Conservation (phyloP, 2,113 vertebrate species). For the Oxyruncus cristatus region DNA sequence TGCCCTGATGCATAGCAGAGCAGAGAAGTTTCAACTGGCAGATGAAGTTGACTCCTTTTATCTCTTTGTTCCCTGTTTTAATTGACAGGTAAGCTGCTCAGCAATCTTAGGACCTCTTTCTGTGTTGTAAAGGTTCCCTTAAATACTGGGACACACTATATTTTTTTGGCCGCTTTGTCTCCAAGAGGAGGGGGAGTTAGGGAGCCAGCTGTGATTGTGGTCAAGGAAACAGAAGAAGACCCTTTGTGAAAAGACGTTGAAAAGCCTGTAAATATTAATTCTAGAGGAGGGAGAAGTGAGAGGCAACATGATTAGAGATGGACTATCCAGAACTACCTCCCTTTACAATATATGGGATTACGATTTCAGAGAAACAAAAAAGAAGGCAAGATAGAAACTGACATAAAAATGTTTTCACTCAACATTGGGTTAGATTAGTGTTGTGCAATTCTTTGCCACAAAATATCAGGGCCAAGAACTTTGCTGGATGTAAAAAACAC, state of each 20-base stretch:
- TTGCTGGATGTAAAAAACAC: not conserved
- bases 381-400: not conserved
- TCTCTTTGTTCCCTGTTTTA: not conserved
- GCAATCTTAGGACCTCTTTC: not conserved
- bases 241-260: not conserved
- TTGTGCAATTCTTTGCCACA: conserved; percentile 61
- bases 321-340: not conserved
- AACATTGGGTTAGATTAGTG: not conserved
- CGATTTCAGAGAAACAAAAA: not conserved
- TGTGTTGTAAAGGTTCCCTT: not conserved
- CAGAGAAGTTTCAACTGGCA: not conserved
- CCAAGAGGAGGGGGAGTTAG: not conserved
- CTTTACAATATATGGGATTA: not conserved
- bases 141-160: not conserved
- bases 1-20: not conserved
- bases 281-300: not conserved
- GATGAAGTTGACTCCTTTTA: not conserved
- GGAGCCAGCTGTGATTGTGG: not conserved
- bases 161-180: not conserved
- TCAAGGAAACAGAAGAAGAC: not conserved
- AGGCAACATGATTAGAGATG: not conserved
- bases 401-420: conserved; percentile 37
- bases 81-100: not conserved
- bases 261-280: not conserved
- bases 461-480: conserved; percentile 39